Percentiles rank a stretch among this genome's conserved stretches.
Evolutionary conservation across 1,140 invertebrate genomes (phyloP).

Genomic region (Yoshiicerus persimilis): DNA sequence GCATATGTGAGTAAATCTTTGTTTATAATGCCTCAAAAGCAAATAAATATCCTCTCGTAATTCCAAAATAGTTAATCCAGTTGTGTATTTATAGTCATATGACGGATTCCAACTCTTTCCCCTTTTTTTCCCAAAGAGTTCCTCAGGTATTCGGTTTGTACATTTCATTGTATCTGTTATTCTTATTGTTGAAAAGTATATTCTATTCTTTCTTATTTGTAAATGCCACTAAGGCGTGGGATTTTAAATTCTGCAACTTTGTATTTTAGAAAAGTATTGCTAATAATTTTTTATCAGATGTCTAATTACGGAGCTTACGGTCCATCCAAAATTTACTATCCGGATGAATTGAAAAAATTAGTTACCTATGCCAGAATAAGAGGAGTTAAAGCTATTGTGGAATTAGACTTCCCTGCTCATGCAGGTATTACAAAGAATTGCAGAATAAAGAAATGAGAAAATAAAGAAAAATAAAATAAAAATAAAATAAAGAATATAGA

Average conservation of each 20-base stretch:
- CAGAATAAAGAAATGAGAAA: too few relatives aligned
- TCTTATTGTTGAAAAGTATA: too few relatives aligned
- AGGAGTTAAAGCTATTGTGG: constrained; percentile 53
- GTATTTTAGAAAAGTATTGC: too few relatives aligned
- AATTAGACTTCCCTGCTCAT: constrained; percentile 54
- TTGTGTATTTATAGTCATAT: constrained; percentile 49
- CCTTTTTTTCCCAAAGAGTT: constrained; percentile 49
- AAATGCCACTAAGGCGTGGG: too few relatives aligned
- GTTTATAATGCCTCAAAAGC: too few relatives aligned
- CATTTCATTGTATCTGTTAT: too few relatives aligned
- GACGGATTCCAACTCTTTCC: constrained; percentile 52
- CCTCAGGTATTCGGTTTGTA: constrained; percentile 51
- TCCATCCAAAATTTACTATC: constrained; percentile 49
- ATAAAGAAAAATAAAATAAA: too few relatives aligned
- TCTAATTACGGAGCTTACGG: constrained; percentile 53
- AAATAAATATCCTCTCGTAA: too few relatives aligned
- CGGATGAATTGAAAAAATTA: constrained; percentile 49
- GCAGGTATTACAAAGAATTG: too few relatives aligned
- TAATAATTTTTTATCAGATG: constrained; percentile 50
- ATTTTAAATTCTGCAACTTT: too few relatives aligned
- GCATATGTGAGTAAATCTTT: constrained; percentile 29
- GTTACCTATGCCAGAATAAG: constrained; percentile 53
- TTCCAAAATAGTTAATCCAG: not conserved
- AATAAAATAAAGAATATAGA: too few relatives aligned
- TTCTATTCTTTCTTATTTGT: too few relatives aligned